Evolutionary conservation across 2,888 invertebrate species (phyloP), one percentile per base, ranked within the genome.

Genomic region (Erynnis tages): DNA sequence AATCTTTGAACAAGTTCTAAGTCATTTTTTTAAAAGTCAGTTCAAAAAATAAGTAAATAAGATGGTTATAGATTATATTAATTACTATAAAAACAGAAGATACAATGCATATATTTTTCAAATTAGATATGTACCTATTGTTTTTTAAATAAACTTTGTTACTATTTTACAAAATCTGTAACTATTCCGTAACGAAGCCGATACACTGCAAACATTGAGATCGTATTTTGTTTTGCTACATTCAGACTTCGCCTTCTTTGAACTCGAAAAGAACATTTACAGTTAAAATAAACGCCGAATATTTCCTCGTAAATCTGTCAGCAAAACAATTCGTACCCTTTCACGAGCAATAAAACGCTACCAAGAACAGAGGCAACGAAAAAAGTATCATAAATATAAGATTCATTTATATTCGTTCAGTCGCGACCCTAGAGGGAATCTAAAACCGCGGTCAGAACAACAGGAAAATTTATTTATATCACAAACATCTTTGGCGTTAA

Each of bases 331-430:
- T 87, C 82, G 79, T 83, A 86, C 86, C 87, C 86, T 86, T 88
- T 88, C 87, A 85, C 83, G 85, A 87, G 86, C 85, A 84, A 88
- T 88, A 88, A 86, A 88, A 88, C 73, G 82, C 79, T 85, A 76
- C 81, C 80, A 81, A 82, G 79, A 82, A 82, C 79, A 79, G 76
- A 79, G 71, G 74, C 74, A 78, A 76, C 74, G 76, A 81, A 85
- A 84, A 83, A 86, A 87, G 86, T 81, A 86, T 85, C 82, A 87
- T 86, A 87, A 87, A 88, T 88, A 87, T 84, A 85, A 88, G 82
- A 87, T 86, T 87, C 87, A 88, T 88, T 88, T 88, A 84, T 87
- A 86, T 89, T 87, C 86, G 79, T 82, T 83, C 77, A 79, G 72
- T 66, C 76, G 76, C 49, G 77, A 80, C 82, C 75, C 76, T 82